Evolutionary conservation across 2,113 vertebrate genomes (phyloP).

Genomic region (Acanthisitta chloris): DNA sequence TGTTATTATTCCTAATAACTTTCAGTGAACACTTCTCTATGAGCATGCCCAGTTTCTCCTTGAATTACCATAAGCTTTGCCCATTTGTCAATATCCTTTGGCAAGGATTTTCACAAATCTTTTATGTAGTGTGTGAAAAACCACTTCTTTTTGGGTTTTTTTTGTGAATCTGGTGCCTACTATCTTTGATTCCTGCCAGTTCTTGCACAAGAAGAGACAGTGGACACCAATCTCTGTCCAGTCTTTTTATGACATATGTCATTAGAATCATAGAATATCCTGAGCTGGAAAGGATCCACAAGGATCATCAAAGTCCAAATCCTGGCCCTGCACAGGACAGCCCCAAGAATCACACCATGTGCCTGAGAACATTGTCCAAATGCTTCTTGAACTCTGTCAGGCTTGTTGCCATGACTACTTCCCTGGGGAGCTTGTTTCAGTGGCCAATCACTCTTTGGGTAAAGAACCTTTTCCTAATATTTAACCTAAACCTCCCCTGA

Average conservation of each 20-base stretch:
- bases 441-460: background rate
- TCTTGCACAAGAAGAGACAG: background rate
- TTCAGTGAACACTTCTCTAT: background rate
- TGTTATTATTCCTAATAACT: background rate
- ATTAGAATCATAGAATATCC: background rate
- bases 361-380: background rate
- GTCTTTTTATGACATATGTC: background rate
- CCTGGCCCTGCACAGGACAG: background rate
- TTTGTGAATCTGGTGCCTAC: background rate
- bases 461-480: background rate
- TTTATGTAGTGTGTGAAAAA: background rate
- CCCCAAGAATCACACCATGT: background rate
- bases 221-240: background rate
- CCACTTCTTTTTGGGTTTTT: background rate
- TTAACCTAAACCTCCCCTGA: background rate
- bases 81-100: background rate
- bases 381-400: background rate
- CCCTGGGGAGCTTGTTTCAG: background rate
- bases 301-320: background rate
- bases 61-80: background rate
- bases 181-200: background rate
- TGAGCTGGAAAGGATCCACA: background rate
- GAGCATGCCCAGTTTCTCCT: background rate
- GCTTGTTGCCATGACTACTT: background rate
- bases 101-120: background rate